Conservation (phyloP, 2,888 invertebrate species). For the Leistus spinibarbis region DNA sequence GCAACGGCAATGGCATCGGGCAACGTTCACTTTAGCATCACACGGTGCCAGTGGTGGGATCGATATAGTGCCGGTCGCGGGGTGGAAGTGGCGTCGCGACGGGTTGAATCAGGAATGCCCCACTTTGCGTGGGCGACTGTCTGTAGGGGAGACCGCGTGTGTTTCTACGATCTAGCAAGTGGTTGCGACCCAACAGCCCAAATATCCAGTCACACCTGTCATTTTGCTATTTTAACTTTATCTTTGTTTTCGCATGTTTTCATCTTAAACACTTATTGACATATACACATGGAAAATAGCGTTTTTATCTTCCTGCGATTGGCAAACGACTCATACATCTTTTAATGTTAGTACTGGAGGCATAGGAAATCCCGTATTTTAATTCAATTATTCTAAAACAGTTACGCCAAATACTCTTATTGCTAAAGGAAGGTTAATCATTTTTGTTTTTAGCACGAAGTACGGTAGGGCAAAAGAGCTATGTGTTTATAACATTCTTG, state of each 20-base stretch:
- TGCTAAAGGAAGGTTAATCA: no score
- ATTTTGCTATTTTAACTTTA: constrained; percentile 39
- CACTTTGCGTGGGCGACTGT: constrained; percentile 54
- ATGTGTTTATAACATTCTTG: no score
- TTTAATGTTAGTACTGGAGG: no score
- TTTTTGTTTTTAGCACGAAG: no score
- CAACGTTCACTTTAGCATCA: background rate
- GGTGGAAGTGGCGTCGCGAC: constrained; percentile 43
- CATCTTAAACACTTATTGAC: background rate
- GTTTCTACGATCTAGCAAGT: constrained; percentile 44
- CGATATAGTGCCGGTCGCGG: constrained; percentile 43
- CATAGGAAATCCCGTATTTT: no score
- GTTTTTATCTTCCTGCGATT: no score
- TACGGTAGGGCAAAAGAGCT: no score
- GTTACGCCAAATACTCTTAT: no score
- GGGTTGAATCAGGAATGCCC: constrained; percentile 48
- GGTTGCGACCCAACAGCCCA: constrained; percentile 48
- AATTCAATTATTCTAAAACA: no score
- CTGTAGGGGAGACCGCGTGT: constrained; percentile 50
- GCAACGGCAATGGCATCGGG: background rate
- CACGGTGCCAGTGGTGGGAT: constrained; percentile 40
- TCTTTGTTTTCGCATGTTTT: background rate
- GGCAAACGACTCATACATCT: no score
- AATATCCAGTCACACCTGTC: constrained; percentile 41
- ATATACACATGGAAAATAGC: no score